phyloP scores from a whole-genome alignment of 2,888 invertebrate genomes.

The Drosophila picticornis region DNA sequence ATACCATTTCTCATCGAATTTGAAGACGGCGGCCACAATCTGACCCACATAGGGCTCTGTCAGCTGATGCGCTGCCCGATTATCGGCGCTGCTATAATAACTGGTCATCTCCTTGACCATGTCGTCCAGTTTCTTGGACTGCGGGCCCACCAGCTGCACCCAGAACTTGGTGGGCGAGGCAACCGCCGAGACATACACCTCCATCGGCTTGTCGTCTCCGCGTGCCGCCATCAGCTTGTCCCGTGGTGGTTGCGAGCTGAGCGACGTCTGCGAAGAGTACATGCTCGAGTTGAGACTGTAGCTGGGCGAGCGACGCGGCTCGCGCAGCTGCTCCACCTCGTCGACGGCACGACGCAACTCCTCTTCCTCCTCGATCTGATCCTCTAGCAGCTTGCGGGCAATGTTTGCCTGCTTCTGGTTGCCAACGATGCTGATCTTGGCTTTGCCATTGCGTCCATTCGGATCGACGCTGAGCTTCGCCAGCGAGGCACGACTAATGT shows the following conservation, averaged over 20 bases:
- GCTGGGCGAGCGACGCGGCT: constrained; percentile 86
- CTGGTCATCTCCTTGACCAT: constrained; percentile 93
- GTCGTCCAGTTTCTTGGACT: constrained; percentile 91
- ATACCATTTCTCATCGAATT: constrained; percentile 92
- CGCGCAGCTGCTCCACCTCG: constrained; percentile 85
- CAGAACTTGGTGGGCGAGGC: constrained; percentile 93
- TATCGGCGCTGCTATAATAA: constrained; percentile 90
- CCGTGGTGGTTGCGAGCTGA: constrained; percentile 81
- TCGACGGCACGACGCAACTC: constrained; percentile 86
- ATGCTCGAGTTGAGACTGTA: constrained; percentile 81
- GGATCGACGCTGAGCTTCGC: constrained; percentile 90
- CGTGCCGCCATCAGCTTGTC: constrained; percentile 82
- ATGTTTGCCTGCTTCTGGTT: constrained; percentile 87
- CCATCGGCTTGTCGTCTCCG: constrained; percentile 88
- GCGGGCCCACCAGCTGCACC: constrained; percentile 93
- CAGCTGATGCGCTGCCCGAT: constrained; percentile 88
- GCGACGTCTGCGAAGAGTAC: constrained; percentile 84
- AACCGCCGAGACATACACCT: constrained; percentile 95
- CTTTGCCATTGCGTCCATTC: constrained; percentile 80
- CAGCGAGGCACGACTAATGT: constrained; percentile 90
- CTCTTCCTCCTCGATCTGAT: constrained; percentile 88
- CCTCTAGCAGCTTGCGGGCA: constrained; percentile 90
- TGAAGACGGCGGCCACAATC: constrained; percentile 93
- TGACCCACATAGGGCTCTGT: constrained; percentile 89
- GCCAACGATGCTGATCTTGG: constrained; percentile 87